These are phyloP conservation scores for Metacarcinus magister DNA, from an alignment of 2,888 invertebrate genomes.

Conservation along the genomic window DNA sequence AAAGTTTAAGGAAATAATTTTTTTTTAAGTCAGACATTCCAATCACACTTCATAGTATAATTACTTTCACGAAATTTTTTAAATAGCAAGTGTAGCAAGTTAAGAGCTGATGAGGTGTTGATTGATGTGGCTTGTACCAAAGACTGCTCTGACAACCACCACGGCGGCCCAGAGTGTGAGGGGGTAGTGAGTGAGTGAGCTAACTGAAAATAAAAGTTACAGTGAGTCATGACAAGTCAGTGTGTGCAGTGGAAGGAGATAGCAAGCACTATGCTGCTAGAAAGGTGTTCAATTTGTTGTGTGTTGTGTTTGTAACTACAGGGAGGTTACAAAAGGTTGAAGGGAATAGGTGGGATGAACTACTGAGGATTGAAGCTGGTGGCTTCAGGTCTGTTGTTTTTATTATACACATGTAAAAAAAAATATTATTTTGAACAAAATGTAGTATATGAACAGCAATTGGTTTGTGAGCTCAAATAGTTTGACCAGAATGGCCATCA, in stretches of 20 bases:
- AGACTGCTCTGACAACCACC: conserved; percentile 71
- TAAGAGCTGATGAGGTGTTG: conserved; percentile 48
- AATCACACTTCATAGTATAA: conserved; percentile 49
- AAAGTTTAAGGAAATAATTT: conserved; percentile 65
- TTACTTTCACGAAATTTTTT: neutral
- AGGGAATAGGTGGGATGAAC: neutral
- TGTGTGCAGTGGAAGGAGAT: neutral
- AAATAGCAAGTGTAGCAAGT: conserved; percentile 16
- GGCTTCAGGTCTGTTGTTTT: conserved; percentile 57
- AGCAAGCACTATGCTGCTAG: neutral
- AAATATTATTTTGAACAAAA: neutral
- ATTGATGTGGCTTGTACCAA: conserved; percentile 68
- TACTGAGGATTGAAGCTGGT: conserved; percentile 7
- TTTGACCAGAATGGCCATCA: conserved; percentile 22
- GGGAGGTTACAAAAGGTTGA: conserved; percentile 16
- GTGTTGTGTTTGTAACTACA: conserved; percentile 26
- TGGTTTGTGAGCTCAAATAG: neutral
- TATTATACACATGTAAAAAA: neutral
- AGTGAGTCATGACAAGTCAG: neutral
- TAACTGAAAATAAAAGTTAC: neutral
- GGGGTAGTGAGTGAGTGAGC: conserved; percentile 30
- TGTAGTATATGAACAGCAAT: neutral
- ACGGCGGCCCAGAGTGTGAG: conserved; percentile 56
- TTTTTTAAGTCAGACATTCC: conserved; percentile 59
- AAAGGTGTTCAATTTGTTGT: neutral